A percentile compares a stretch with the other conserved stretches of the same genome.
These are phyloP conservation scores for Poeciliopsis turrubarensis DNA, from an alignment of 2,113 vertebrate genomes.

Conservation along the genomic window DNA sequence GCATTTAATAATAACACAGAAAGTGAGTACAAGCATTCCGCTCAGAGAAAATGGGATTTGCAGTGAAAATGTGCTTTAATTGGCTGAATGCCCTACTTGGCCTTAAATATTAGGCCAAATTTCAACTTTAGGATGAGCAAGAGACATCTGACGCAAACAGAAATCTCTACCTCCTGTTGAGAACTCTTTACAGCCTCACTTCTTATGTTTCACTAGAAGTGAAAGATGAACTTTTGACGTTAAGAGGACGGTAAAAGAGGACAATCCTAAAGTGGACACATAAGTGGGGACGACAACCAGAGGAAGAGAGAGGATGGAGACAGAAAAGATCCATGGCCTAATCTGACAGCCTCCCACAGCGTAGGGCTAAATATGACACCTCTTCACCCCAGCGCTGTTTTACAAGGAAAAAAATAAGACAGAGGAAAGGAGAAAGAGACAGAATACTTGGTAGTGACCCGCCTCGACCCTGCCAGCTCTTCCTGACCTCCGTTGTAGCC, in stretches of 20 bases:
- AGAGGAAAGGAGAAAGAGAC: slow-evolving; percentile 58
- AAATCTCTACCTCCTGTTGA: neutral
- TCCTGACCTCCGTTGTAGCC: slow-evolving; percentile 85
- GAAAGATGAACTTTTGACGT: neutral
- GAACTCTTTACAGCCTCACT: neutral
- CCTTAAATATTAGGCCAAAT: neutral
- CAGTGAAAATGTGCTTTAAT: too few species aligned
- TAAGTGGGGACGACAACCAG: slow-evolving; percentile 23
- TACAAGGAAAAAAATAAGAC: slow-evolving; percentile 50
- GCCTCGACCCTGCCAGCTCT: slow-evolving; percentile 83
- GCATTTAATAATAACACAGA: too few species aligned
- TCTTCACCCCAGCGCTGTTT: slow-evolving; percentile 62
- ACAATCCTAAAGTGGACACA: neutral
- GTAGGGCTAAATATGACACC: slow-evolving; percentile 70
- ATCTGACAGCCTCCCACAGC: slow-evolving; percentile 58
- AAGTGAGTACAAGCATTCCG: neutral
- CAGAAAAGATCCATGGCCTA: slow-evolving; percentile 37
- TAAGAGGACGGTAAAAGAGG: slow-evolving; percentile 1
- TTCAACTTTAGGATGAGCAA: neutral
- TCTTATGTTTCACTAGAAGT: neutral
- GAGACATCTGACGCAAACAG: neutral
- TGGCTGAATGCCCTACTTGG: neutral
- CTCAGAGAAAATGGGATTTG: neutral
- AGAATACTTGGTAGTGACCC: slow-evolving; percentile 88
- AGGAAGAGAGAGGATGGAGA: slow-evolving; percentile 14